Evolutionary conservation across 2,797 vertebrate species (phyloP).

Genomic region (Gila robusta): DNA sequence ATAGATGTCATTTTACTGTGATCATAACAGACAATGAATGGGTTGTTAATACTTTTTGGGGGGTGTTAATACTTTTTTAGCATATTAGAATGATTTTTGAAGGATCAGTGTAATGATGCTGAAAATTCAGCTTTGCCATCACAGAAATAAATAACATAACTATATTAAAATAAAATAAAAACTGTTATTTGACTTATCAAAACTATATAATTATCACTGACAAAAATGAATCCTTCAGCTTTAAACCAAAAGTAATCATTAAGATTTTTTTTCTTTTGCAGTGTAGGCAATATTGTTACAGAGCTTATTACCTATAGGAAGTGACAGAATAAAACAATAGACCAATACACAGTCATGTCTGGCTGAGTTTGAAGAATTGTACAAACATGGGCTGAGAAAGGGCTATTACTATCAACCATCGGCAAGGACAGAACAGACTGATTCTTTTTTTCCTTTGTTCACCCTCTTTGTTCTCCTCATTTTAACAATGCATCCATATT

Average conservation of each 20-base stretch:
- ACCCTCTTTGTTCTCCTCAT: constrained; percentile 30
- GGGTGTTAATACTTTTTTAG: no score
- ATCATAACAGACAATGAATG: neutral
- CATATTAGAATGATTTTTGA: no score
- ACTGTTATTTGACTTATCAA: neutral
- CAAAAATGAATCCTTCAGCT: neutral
- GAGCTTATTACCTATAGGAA: neutral
- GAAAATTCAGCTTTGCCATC: no score
- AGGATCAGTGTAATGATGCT: no score
- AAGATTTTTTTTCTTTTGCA: neutral
- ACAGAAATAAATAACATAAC: neutral
- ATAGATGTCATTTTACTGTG: neutral
- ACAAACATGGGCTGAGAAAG: constrained; percentile 48
- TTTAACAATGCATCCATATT: constrained; percentile 70
- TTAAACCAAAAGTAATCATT: neutral
- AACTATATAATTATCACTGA: neutral
- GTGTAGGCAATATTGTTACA: neutral
- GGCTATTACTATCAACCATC: constrained; percentile 64
- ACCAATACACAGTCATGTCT: neutral
- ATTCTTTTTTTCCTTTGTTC: constrained; percentile 50
- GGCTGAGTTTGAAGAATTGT: constrained; percentile 32
- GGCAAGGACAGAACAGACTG: constrained; percentile 51
- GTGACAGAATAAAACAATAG: neutral
- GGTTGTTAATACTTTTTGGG: neutral
- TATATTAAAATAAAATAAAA: neutral